phyloP scores from a whole-genome alignment of 2,888 invertebrate species.

The Hydropsyche betteni region DNA sequence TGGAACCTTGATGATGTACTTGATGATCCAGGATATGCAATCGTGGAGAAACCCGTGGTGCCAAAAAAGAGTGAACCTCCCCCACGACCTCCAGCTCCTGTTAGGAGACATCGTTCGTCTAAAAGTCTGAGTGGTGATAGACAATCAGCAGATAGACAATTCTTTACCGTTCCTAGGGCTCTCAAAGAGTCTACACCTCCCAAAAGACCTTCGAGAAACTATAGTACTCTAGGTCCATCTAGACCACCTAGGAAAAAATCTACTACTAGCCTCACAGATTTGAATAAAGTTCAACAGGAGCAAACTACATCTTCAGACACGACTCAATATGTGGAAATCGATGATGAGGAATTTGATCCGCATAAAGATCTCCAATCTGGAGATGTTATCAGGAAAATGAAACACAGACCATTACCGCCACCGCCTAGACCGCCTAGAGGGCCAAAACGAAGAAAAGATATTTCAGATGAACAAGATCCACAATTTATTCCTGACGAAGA shows the following conservation, averaged over 20 bases:
- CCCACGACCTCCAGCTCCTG: constrained; percentile 70
- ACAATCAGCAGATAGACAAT: constrained; percentile 68
- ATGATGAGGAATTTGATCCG: constrained; percentile 67
- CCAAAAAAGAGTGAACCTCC: constrained; percentile 57
- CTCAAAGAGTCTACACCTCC: constrained; percentile 64
- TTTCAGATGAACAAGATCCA: constrained; percentile 54
- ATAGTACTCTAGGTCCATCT: constrained; percentile 68
- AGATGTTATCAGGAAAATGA: constrained; percentile 82
- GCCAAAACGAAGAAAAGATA: constrained; percentile 61
- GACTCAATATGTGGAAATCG: constrained; percentile 71
- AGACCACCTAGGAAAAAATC: constrained; percentile 72
- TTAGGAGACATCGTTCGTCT: constrained; percentile 67
- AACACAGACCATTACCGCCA: constrained; percentile 84
- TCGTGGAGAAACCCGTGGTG: constrained; percentile 74
- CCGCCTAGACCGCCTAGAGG: constrained; percentile 85
- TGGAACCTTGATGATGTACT: constrained; percentile 60
- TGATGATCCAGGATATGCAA: constrained; percentile 75
- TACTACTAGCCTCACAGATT: constrained; percentile 64
- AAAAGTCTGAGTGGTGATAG: constrained; percentile 65
- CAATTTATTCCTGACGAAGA: constrained; percentile 54
- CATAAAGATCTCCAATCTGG: constrained; percentile 76
- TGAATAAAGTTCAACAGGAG: constrained; percentile 58
- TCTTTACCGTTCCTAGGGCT: constrained; percentile 73
- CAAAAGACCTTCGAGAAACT: constrained; percentile 68
- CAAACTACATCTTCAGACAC: constrained; percentile 58